These are phyloP conservation scores for Dysidea cf. avara DNA, from an alignment of 37 sponge, comb jelly and placozoan species.

Conservation along the genomic window DNA sequence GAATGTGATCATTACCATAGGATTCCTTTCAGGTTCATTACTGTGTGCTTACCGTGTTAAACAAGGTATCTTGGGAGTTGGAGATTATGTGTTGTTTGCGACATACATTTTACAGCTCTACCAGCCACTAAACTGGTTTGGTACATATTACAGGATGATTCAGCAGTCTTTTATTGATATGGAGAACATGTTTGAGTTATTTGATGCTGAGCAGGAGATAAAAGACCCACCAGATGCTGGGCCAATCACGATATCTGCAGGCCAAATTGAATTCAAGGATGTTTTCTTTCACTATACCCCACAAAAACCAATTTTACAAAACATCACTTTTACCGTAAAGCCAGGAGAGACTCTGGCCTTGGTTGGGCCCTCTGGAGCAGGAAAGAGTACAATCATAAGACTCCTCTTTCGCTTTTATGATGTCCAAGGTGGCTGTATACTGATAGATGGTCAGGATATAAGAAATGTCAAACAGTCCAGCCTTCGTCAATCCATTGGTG, in stretches of 20 bases:
- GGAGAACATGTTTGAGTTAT: conserved; percentile 99
- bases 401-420: conserved; percentile 97
- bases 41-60: conserved; percentile 92
- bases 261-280: conserved; percentile 80
- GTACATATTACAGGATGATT: conserved; percentile 92
- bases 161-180: conserved; percentile 98
- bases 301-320: conserved; percentile 75
- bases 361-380: conserved; percentile 97
- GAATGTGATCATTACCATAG: conserved; percentile 77
- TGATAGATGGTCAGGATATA: conserved; percentile 93
- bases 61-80: conserved; percentile 78
- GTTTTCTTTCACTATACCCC: conserved; percentile 87
- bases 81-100: conserved; percentile 96
- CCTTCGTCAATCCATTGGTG: conserved; percentile 80
- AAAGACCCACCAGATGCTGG: conserved; percentile 37
- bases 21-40: conserved; percentile 77
- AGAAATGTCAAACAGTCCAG: conserved; percentile 62
- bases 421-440: conserved; percentile 75
- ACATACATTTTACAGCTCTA: conserved; percentile 97
- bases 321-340: conserved; percentile 81
- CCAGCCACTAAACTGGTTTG: conserved; percentile 95
- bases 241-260: conserved; percentile 42
- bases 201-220: conserved; percentile 82
- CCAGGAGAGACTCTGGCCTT: conserved; percentile 90
- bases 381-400: conserved; percentile 96